These are phyloP conservation scores for Nyctereutes procyonoides DNA, from an alignment of 2,113 vertebrate genomes.

Conservation along the genomic window DNA sequence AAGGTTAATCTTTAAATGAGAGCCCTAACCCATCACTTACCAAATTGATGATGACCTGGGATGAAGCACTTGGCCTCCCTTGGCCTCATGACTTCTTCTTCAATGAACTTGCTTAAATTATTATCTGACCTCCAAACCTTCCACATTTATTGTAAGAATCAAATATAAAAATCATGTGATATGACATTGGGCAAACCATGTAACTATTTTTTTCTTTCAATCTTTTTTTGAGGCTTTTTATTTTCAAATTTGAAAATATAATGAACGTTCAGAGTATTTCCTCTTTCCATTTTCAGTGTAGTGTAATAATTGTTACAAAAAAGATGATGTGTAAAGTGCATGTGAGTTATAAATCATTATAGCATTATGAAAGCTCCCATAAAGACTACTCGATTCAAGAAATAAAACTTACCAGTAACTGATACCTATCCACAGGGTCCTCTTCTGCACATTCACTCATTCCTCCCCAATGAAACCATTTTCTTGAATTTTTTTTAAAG, in stretches of 20 bases:
- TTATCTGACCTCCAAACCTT: neutral
- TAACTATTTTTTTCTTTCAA: neutral
- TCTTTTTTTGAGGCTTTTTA: neutral
- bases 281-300: neutral
- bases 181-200: neutral
- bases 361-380: neutral
- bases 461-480: neutral
- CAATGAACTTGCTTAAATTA: neutral
- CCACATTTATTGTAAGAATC: neutral
- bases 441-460: neutral
- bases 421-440: neutral
- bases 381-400: neutral
- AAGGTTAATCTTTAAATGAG: neutral
- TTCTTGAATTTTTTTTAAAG: neutral
- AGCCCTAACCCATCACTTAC: neutral
- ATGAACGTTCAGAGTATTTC: neutral
- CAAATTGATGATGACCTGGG: neutral
- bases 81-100: neutral
- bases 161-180: neutral
- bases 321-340: neutral
- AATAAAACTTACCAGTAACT: neutral
- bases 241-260: neutral
- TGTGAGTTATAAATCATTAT: neutral
- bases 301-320: neutral
- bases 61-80: neutral